Evolutionary conservation across 2,888 invertebrate genomes (phyloP).

Genomic region (Ormyrus nitidulus): DNA sequence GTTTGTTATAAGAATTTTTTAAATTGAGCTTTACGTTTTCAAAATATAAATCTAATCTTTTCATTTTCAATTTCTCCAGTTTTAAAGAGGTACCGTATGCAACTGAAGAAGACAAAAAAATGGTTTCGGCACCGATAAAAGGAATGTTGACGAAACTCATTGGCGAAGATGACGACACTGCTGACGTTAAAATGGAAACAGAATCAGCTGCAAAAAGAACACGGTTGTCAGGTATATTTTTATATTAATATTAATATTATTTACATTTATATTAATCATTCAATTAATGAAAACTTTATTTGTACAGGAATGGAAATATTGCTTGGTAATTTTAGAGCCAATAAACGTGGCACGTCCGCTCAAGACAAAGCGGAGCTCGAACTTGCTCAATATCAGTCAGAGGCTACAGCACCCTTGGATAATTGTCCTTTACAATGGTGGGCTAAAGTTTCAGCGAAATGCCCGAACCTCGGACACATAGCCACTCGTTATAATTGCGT

Average conservation of each 20-base stretch:
- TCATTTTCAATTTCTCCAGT: constrained; percentile 58
- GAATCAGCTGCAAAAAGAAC: constrained; percentile 69
- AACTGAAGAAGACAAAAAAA: constrained; percentile 73
- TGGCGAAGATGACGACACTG: constrained; percentile 60
- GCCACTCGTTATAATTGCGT: constrained; percentile 75
- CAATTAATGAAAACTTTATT: background rate
- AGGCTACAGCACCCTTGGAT: constrained; percentile 74
- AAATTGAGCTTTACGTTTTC: background rate
- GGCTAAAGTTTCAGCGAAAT: constrained; percentile 72
- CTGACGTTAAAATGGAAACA: constrained; percentile 64
- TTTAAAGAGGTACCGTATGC: constrained; percentile 76
- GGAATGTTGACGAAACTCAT: constrained; percentile 73
- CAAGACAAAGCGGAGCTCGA: constrained; percentile 75
- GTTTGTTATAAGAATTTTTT: constrained; percentile 56
- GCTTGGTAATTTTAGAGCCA: constrained; percentile 69
- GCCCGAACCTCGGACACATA: constrained; percentile 73
- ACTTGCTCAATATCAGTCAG: constrained; percentile 75
- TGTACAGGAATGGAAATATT: constrained; percentile 74
- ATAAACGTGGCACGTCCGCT: constrained; percentile 72
- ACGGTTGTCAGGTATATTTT: constrained; percentile 71
- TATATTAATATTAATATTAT: constrained; percentile 11
- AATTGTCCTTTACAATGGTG: constrained; percentile 77
- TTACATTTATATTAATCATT: constrained; percentile 24
- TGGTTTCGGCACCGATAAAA: constrained; percentile 72
- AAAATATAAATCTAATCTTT: constrained; percentile 1